Evolutionary conservation across 2,888 invertebrate species (phyloP).

Genomic region (Erebia ligea): DNA sequence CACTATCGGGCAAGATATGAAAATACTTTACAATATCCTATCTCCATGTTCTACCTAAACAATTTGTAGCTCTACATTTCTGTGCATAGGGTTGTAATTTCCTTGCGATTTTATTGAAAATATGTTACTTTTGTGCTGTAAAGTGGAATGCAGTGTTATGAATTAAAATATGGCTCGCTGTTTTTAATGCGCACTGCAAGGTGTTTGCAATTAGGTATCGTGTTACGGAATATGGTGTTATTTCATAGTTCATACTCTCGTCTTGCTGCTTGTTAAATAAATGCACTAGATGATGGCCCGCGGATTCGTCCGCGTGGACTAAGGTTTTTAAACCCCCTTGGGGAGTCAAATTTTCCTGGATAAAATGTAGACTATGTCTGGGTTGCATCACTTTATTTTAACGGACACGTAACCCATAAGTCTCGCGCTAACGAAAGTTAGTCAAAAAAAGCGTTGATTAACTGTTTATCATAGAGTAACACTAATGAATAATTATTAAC

Average conservation of each 20-base stretch:
- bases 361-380: too few relatives aligned
- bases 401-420: too few relatives aligned
- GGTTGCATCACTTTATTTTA: too few relatives aligned
- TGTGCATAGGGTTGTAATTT: conserved; percentile 34
- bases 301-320: neutral
- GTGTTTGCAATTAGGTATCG: conserved; percentile 69
- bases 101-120: conserved; percentile 22
- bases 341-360: too few relatives aligned
- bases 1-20: conserved; percentile 23
- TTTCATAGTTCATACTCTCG: conserved; percentile 9
- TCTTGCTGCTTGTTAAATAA: neutral
- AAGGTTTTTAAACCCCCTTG: neutral
- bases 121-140: conserved; percentile 30
- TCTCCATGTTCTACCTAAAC: conserved; percentile 48
- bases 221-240: conserved; percentile 34
- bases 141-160: conserved; percentile 58
- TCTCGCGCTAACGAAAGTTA: too few relatives aligned
- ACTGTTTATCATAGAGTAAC: too few relatives aligned
- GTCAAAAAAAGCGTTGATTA: too few relatives aligned
- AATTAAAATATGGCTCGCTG: conserved; percentile 76
- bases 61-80: conserved; percentile 54
- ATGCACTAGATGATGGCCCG: too few relatives aligned
- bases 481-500: too few relatives aligned
- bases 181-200: conserved; percentile 67
- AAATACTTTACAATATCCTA: conserved; percentile 49